Percentiles rank a stretch among this genome's conserved stretches.
Evolutionary conservation across 2,888 invertebrate species (phyloP).

Genomic region (Epinotia demarniana): DNA sequence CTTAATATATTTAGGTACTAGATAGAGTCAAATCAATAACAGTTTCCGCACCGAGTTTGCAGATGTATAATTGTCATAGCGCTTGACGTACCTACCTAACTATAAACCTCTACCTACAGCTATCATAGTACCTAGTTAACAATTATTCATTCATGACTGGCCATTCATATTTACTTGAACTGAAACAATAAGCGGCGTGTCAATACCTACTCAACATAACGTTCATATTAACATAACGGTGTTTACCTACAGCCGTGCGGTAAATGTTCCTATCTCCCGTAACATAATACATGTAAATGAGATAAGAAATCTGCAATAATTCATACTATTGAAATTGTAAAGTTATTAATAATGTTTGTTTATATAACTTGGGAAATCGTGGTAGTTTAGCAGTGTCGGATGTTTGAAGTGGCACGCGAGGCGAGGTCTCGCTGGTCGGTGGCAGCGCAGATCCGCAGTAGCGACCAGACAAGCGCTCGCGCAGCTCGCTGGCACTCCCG

Average conservation of each 20-base stretch:
- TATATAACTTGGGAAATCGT: constrained; percentile 48
- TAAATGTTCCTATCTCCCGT: neutral
- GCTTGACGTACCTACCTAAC: neutral
- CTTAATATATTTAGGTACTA: too few relatives aligned
- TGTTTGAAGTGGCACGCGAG: constrained; percentile 70
- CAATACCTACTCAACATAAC: constrained; percentile 8
- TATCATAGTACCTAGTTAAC: neutral
- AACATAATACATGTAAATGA: constrained; percentile 21
- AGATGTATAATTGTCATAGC: neutral
- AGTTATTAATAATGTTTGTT: constrained; percentile 39
- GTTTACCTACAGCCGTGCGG: constrained; percentile 21
- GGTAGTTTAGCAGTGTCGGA: constrained; percentile 54
- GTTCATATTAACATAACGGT: constrained; percentile 35
- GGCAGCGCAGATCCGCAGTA: constrained; percentile 60
- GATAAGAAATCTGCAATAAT: constrained; percentile 10
- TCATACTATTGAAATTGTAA: constrained; percentile 13
- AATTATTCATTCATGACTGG: constrained; percentile 17
- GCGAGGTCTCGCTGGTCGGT: constrained; percentile 47
- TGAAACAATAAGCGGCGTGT: constrained; percentile 27
- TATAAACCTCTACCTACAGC: neutral
- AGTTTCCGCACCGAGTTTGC: neutral
- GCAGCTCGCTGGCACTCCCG: constrained; percentile 60
- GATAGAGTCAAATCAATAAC: neutral
- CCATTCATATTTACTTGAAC: constrained; percentile 21
- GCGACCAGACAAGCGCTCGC: constrained; percentile 71